Percentiles rank a stretch among this genome's conserved stretches.
Conservation (phyloP, 2,888 invertebrate genomes). For the Epinotia ramella region DNA sequence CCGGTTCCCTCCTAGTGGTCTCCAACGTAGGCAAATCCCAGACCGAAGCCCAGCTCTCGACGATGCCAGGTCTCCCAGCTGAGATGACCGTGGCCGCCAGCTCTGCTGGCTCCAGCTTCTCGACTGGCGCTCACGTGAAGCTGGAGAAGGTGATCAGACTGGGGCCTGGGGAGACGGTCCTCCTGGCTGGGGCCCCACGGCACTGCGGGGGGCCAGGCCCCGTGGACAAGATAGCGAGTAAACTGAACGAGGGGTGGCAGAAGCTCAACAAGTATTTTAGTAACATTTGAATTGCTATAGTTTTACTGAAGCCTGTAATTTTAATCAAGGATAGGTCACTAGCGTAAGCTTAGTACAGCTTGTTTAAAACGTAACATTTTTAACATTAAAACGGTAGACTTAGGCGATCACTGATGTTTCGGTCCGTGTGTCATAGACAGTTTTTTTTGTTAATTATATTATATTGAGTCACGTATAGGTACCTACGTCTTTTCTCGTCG, state of each 20-base stretch:
- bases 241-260: constrained; percentile 80
- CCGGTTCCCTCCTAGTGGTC: constrained; percentile 70
- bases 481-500: no score
- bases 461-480: no score
- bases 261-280: constrained; percentile 80
- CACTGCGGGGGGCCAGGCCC: constrained; percentile 80
- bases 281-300: constrained; percentile 51
- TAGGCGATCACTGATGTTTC: background rate
- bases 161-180: constrained; percentile 68
- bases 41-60: constrained; percentile 77
- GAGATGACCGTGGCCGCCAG: constrained; percentile 73
- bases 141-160: constrained; percentile 68
- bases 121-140: constrained; percentile 64
- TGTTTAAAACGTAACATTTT: no score
- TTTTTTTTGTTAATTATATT: background rate
- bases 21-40: constrained; percentile 77
- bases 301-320: background rate
- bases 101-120: constrained; percentile 67
- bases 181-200: constrained; percentile 72
- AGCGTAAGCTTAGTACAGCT: no score
- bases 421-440: background rate
- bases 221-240: constrained; percentile 77
- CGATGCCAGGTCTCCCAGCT: constrained; percentile 70
- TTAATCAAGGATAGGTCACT: background rate
- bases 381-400: no score